A percentile compares a stretch with the other conserved stretches of the same genome.
phyloP scores from a whole-genome alignment of 2,113 vertebrate species.

The Gracilinanus agilis region DNA sequence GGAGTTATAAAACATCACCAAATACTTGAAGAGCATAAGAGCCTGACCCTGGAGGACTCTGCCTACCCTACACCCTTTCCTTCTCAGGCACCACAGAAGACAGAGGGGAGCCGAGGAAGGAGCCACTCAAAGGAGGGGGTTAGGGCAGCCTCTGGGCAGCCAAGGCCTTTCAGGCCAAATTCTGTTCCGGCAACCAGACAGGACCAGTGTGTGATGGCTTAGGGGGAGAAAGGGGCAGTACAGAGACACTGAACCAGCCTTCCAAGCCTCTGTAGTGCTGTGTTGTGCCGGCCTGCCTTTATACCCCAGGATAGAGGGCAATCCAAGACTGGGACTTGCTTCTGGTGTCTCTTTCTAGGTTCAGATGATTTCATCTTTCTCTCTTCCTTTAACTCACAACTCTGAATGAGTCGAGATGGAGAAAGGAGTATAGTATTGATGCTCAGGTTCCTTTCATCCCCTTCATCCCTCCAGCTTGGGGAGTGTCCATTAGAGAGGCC shows the following conservation, averaged over 20 bases:
- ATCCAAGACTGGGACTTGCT: neutral
- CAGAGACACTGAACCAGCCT: neutral
- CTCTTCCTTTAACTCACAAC: neutral
- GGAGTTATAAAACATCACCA: slow-evolving; percentile 86
- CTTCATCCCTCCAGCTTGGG: rapidly evolving
- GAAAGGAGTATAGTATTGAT: neutral
- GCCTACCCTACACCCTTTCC: slow-evolving; percentile 4
- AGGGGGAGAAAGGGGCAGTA: neutral
- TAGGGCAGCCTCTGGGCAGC: neutral
- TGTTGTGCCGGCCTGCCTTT: neutral
- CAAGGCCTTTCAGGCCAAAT: too few relatives aligned
- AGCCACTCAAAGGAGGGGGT: neutral
- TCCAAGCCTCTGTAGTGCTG: rapidly evolving
- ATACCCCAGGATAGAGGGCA: neutral
- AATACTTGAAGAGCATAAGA: slow-evolving; percentile 82
- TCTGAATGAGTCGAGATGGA: neutral
- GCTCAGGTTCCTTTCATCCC: neutral
- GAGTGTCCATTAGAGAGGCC: neutral
- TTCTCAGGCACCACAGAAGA: slow-evolving; percentile 45
- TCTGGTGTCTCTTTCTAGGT: neutral
- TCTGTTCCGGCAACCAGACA: slow-evolving; percentile 5
- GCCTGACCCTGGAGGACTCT: slow-evolving; percentile 29
- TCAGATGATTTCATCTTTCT: neutral
- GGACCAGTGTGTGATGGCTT: neutral
- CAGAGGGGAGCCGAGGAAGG: slow-evolving; percentile 34